Evolutionary conservation across 2,797 vertebrate genomes (phyloP).

Genomic region (Dendrocincla tyrannina): DNA sequence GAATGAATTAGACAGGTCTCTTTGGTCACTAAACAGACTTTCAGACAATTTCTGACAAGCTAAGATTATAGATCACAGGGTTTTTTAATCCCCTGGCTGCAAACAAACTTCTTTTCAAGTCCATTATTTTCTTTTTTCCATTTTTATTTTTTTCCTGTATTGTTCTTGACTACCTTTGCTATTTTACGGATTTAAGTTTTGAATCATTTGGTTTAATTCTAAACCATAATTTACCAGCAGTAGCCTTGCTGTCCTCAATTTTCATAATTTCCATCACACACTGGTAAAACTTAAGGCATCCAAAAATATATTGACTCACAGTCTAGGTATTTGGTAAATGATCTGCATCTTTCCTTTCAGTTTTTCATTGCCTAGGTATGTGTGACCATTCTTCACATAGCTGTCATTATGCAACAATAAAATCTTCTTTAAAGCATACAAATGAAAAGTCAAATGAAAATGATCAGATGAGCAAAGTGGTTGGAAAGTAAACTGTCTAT

Average conservation of each 20-base stretch:
- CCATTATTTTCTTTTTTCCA: not conserved
- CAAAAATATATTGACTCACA: slow-evolving; percentile 71
- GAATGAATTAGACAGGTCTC: slow-evolving; percentile 39
- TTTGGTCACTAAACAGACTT: slow-evolving; percentile 29
- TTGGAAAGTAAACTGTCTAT: not conserved
- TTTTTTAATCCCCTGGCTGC: not conserved
- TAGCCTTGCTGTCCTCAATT: slow-evolving; percentile 42
- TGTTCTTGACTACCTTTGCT: not conserved
- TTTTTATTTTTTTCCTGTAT: not conserved
- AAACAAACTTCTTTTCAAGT: not conserved
- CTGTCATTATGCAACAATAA: slow-evolving; percentile 60
- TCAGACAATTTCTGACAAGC: not conserved
- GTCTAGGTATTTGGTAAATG: slow-evolving; percentile 75
- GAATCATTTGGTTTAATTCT: slow-evolving; percentile 65
- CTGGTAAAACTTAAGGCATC: slow-evolving; percentile 54
- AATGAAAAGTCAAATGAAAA: slow-evolving; percentile 26
- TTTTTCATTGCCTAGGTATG: slow-evolving; percentile 68
- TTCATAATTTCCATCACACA: slow-evolving; percentile 66
- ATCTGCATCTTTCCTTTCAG: slow-evolving; percentile 70
- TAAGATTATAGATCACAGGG: not conserved
- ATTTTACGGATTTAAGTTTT: slow-evolving; percentile 28
- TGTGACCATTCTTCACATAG: slow-evolving; percentile 65
- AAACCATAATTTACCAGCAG: slow-evolving; percentile 69
- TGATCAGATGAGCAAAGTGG: not conserved
- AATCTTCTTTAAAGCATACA: slow-evolving; percentile 13